Evolutionary conservation across 1,140 invertebrate genomes (phyloP).

Genomic region (Tetramorium simillimum): DNA sequence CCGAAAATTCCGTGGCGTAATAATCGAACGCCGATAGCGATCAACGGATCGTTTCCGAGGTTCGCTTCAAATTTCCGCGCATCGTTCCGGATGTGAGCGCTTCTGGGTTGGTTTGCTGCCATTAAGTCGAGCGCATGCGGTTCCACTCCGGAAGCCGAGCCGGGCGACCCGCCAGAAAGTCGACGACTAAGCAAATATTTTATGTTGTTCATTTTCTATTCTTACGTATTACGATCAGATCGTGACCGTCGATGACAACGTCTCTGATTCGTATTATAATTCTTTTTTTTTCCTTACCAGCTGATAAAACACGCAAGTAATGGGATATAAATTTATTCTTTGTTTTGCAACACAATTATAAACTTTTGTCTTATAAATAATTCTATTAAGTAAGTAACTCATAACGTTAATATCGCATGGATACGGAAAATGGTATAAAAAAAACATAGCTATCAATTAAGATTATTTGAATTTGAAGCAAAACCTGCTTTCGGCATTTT

Average conservation of each 20-base stretch:
- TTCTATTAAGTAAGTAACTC: background rate
- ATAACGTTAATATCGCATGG: background rate
- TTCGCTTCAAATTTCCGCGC: constrained; percentile 4
- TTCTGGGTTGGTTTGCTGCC: constrained; percentile 24
- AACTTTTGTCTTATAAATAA: background rate
- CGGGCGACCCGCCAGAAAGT: constrained; percentile 17
- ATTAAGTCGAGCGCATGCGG: constrained; percentile 9
- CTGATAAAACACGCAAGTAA: background rate
- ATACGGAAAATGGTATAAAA: background rate
- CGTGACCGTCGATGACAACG: background rate
- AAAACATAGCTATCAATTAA: background rate
- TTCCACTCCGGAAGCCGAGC: background rate
- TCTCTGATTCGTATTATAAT: background rate
- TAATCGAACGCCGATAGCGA: constrained; percentile 45
- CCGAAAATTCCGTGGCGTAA: constrained; percentile 37
- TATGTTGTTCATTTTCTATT: constrained; percentile 1
- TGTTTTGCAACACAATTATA: background rate
- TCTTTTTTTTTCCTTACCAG: background rate
- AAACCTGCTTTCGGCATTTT: constrained; percentile 24
- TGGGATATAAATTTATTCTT: background rate
- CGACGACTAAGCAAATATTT: constrained; percentile 27
- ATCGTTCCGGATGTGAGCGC: constrained; percentile 15
- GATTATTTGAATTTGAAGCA: constrained; percentile 2
- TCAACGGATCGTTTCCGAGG: constrained; percentile 29
- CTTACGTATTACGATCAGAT: background rate